Conservation (phyloP, 2,113 vertebrate species). For the Chaetops frenatus region DNA sequence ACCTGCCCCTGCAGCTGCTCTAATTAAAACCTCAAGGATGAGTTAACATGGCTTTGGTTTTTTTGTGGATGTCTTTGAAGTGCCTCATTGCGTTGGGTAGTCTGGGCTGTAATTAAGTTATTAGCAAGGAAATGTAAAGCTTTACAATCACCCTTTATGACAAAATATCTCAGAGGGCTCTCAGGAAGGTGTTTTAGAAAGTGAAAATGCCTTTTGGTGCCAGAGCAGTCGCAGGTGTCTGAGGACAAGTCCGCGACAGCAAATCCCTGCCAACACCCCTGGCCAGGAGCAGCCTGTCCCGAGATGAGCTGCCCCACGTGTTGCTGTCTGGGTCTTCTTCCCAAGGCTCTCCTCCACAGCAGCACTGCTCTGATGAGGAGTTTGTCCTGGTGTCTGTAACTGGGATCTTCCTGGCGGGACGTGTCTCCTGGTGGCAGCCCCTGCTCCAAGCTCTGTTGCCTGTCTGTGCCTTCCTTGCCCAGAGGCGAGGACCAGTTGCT, state of each 20-base stretch:
- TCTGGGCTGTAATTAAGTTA: neutral
- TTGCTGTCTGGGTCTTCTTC: neutral
- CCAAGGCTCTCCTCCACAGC: neutral
- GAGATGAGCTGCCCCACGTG: neutral
- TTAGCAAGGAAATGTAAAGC: neutral
- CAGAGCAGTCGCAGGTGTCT: neutral
- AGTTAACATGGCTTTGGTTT: neutral
- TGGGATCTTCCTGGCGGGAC: neutral
- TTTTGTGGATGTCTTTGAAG: neutral
- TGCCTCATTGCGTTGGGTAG: neutral
- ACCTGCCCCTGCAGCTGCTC: neutral
- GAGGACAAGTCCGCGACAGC: neutral
- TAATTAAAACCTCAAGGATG: neutral
- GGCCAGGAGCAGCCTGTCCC: neutral
- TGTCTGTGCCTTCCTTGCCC: neutral
- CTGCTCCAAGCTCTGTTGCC: neutral
- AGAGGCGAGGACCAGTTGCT: fast-evolving
- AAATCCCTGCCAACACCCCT: neutral
- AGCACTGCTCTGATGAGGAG: neutral
- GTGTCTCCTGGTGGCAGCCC: neutral
- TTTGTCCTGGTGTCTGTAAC: neutral
- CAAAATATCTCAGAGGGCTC: neutral
- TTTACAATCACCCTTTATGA: neutral
- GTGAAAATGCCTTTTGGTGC: neutral
- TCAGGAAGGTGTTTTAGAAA: neutral